A percentile compares a stretch with the other conserved stretches of the same genome.
Conservation (phyloP, 2,797 vertebrate genomes). For the Channallabes apus region DNA sequence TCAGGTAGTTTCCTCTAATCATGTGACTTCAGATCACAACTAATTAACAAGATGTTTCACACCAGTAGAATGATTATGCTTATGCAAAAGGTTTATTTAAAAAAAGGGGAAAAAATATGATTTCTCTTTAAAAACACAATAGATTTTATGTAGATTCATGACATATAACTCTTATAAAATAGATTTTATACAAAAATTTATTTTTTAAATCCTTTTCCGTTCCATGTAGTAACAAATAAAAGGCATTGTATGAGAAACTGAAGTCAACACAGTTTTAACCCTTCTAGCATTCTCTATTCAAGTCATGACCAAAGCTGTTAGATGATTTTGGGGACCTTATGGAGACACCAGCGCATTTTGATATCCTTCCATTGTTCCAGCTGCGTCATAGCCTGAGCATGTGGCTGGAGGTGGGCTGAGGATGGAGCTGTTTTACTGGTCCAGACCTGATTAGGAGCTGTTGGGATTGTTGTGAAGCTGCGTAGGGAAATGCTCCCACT, state of each 20-base stretch:
- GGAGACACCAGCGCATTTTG: slow-evolving; percentile 84
- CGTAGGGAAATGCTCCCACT: slow-evolving; percentile 90
- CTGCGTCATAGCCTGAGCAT: slow-evolving; percentile 86
- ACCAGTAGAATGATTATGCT: not conserved
- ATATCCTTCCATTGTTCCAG: slow-evolving; percentile 99
- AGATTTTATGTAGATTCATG: too few relatives aligned
- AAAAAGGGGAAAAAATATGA: not conserved
- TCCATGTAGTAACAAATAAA: not conserved
- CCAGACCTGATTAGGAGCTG: slow-evolving; percentile 80
- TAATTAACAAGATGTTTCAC: not conserved
- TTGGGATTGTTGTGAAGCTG: slow-evolving; percentile 89
- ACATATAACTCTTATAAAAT: not conserved
- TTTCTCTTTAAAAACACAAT: not conserved
- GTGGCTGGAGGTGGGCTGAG: slow-evolving; percentile 61
- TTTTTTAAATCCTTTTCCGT: too few relatives aligned
- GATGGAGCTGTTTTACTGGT: slow-evolving; percentile 70
- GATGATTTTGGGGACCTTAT: slow-evolving; percentile 76
- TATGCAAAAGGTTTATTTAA: not conserved
- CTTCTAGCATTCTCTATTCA: slow-evolving; percentile 37
- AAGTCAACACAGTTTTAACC: slow-evolving; percentile 22
- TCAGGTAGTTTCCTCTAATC: not conserved
- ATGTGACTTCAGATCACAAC: not conserved
- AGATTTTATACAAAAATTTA: too few relatives aligned
- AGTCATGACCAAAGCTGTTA: slow-evolving; percentile 65
- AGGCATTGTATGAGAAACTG: not conserved